These are phyloP conservation scores for Connochaetes taurinus DNA, from an alignment of 2,113 vertebrate species.

Conservation along the genomic window DNA sequence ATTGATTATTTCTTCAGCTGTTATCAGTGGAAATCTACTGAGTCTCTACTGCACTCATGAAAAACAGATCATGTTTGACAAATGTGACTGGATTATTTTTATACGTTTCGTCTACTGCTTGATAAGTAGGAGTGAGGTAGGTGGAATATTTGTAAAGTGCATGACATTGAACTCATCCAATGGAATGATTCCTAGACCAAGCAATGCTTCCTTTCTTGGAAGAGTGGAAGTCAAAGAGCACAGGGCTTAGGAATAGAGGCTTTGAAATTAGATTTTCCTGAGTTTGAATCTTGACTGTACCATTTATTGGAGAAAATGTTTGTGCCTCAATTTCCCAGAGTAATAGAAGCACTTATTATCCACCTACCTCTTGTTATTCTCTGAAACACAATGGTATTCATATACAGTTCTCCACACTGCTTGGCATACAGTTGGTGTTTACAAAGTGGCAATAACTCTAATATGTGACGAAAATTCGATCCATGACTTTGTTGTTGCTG, in stretches of 20 bases:
- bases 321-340: neutral
- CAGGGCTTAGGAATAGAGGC: neutral
- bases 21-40: constrained; percentile 69
- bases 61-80: constrained; percentile 72
- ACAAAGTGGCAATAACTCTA: neutral
- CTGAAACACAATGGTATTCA: neutral
- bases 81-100: constrained; percentile 73
- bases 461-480: neutral
- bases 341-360: neutral
- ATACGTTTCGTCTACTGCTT: constrained; percentile 44
- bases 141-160: constrained; percentile 69
- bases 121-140: constrained; percentile 57
- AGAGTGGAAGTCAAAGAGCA: neutral
- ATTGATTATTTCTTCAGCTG: constrained; percentile 63
- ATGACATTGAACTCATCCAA: constrained; percentile 62
- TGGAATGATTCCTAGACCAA: constrained; percentile 67
- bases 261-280: neutral
- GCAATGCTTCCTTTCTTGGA: neutral
- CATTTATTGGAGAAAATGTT: neutral
- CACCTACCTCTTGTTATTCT: neutral
- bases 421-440: neutral
- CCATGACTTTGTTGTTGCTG: neutral
- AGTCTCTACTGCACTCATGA: constrained; percentile 63
- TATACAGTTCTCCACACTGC: neutral
- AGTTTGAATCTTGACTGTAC: neutral